These are phyloP conservation scores for Adelosebastes latens DNA, from an alignment of 2,797 vertebrate species.

Conservation along the genomic window DNA sequence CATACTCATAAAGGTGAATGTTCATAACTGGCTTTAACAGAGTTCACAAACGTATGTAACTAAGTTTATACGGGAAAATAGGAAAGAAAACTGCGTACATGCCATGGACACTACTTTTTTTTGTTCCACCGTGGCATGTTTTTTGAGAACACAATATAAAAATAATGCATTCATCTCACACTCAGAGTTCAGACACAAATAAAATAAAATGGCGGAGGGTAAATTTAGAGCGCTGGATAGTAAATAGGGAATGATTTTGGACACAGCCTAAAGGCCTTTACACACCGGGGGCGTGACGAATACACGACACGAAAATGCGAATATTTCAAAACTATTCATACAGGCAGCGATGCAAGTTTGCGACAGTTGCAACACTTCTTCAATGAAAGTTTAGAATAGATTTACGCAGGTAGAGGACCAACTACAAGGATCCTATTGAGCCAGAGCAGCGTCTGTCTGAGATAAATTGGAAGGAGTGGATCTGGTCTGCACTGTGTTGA, in stretches of 20 bases:
- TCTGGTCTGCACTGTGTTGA: no score
- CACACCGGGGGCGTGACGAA: no score
- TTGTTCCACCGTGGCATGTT: not conserved
- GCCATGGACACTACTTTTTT: not conserved
- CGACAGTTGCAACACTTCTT: no score
- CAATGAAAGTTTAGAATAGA: no score
- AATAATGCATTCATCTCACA: not conserved
- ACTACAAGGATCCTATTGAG: no score
- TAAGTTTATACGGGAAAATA: not conserved
- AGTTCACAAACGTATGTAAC: conserved; percentile 3
- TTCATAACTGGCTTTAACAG: conserved; percentile 27
- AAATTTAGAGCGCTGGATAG: not conserved
- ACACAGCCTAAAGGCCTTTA: not conserved
- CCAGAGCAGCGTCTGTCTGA: no score
- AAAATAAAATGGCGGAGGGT: not conserved
- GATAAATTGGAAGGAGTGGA: no score
- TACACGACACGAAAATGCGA: no score
- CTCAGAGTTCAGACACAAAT: not conserved
- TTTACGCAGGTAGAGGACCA: no score
- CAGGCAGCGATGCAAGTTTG: no score
- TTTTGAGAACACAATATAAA: not conserved
- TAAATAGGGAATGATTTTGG: not conserved
- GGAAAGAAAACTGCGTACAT: not conserved
- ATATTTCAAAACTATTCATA: no score
- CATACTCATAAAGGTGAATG: conserved; percentile 20